Conservation (phyloP, 2,888 invertebrate species). For the Neoascia interrupta region DNA sequence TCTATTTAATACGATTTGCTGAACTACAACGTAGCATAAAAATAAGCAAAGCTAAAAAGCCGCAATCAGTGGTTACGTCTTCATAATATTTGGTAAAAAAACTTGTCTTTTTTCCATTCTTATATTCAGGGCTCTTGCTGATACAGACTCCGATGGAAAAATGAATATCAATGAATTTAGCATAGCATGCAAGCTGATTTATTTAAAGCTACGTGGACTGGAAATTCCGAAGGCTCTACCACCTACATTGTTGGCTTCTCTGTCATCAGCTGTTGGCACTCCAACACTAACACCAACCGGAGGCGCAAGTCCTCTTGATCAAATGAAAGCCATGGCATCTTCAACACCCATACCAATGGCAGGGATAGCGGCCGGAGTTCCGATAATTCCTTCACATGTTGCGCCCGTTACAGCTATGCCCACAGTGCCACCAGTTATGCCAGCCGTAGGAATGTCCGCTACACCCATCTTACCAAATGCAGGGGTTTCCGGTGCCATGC, state of each 20-base stretch:
- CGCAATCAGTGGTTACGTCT: too few species aligned
- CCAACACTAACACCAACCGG: constrained; percentile 78
- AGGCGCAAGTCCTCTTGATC: constrained; percentile 77
- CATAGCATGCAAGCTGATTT: constrained; percentile 98
- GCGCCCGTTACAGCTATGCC: constrained; percentile 63
- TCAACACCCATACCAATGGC: constrained; percentile 44
- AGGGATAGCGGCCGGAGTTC: constrained; percentile 41
- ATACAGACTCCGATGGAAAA: constrained; percentile 97
- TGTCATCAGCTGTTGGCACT: constrained; percentile 82
- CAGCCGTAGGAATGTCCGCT: constrained; percentile 59
- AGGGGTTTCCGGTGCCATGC: constrained; percentile 70
- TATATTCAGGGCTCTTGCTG: constrained; percentile 88
- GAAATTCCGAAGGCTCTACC: constrained; percentile 94
- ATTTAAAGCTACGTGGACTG: constrained; percentile 93
- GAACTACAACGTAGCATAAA: too few species aligned
- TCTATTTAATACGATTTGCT: too few species aligned
- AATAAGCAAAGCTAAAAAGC: too few species aligned
- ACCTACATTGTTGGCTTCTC: constrained; percentile 85
- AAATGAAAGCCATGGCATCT: constrained; percentile 73
- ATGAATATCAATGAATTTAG: constrained; percentile 98
- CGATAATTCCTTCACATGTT: constrained; percentile 52
- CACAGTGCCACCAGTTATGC: constrained; percentile 58
- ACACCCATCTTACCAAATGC: constrained; percentile 57
- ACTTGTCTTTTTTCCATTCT: too few species aligned
- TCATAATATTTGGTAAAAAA: too few species aligned